Evolutionary conservation across 2,797 vertebrate genomes (phyloP).

Genomic region (Allobates femoralis): DNA sequence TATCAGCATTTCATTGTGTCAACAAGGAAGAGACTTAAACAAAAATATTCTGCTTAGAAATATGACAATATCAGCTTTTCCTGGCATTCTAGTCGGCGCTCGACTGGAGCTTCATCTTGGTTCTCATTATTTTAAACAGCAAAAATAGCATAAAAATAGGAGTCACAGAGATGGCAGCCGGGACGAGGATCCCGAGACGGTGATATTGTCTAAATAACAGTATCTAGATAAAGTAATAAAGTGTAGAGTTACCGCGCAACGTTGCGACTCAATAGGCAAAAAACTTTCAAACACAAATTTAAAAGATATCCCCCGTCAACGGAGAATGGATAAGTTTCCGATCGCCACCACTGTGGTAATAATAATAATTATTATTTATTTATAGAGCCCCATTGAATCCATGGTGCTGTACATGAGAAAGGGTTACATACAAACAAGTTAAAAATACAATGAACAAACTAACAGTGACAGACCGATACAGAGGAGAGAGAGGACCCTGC

Average conservation of each 20-base stretch:
- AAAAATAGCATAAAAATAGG: not conserved
- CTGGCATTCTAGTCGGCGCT: not conserved
- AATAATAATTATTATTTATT: too few species aligned
- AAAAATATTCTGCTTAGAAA: slow-evolving; percentile 12
- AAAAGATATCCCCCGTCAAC: too few species aligned
- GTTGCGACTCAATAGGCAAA: not conserved
- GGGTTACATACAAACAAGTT: too few species aligned
- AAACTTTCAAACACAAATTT: not conserved
- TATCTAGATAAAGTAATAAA: too few species aligned
- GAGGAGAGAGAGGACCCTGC: too few species aligned
- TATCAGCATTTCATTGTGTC: slow-evolving; percentile 9
- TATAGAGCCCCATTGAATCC: too few species aligned
- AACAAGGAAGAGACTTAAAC: not conserved
- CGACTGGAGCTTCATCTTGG: not conserved
- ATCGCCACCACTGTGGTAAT: too few species aligned
- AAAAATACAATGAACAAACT: too few species aligned
- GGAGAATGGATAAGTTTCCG: too few species aligned
- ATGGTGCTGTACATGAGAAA: too few species aligned
- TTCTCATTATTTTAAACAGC: not conserved
- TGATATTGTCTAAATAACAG: not conserved
- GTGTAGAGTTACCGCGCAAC: not conserved
- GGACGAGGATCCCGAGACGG: not conserved
- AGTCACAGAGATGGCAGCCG: not conserved
- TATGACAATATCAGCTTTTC: not conserved
- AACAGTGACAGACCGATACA: too few species aligned